These are phyloP conservation scores for Drosophila pegasa DNA, from an alignment of 2,888 invertebrate species.

Conservation along the genomic window DNA sequence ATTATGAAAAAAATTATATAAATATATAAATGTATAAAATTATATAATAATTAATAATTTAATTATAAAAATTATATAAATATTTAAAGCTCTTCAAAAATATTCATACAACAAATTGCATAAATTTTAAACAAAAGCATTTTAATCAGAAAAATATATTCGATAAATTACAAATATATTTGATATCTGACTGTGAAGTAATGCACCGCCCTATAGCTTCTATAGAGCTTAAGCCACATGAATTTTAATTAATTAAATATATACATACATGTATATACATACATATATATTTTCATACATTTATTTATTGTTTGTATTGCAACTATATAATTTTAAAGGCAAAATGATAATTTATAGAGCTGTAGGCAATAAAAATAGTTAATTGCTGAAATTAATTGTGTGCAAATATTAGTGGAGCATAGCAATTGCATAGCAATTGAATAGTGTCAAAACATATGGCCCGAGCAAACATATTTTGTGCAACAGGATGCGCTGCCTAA, in stretches of 20 bases:
- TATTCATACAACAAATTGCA: no score
- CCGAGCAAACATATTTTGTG: constrained; percentile 24
- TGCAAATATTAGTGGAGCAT: constrained; percentile 54
- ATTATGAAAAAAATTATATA: no score
- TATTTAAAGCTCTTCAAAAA: no score
- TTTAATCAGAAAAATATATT: no score
- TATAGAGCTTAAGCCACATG: not conserved
- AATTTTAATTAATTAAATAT: not conserved
- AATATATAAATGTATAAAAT: no score
- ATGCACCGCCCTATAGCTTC: not conserved
- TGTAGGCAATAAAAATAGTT: constrained; percentile 48
- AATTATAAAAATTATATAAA: no score
- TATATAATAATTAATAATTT: no score
- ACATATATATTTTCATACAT: constrained; percentile 9
- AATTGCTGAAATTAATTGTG: constrained; percentile 67
- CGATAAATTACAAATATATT: no score
- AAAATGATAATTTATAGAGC: constrained; percentile 39
- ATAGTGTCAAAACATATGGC: constrained; percentile 59
- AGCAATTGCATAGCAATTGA: constrained; percentile 41
- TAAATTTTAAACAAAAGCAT: no score
- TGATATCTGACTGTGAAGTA: no score
- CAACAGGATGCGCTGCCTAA: constrained; percentile 46
- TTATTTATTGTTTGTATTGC: constrained; percentile 29
- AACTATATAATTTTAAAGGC: constrained; percentile 29
- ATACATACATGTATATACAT: not conserved